These are phyloP conservation scores for Sarcophaga rosellei DNA, from an alignment of 2,888 invertebrate species.

Conservation along the genomic window DNA sequence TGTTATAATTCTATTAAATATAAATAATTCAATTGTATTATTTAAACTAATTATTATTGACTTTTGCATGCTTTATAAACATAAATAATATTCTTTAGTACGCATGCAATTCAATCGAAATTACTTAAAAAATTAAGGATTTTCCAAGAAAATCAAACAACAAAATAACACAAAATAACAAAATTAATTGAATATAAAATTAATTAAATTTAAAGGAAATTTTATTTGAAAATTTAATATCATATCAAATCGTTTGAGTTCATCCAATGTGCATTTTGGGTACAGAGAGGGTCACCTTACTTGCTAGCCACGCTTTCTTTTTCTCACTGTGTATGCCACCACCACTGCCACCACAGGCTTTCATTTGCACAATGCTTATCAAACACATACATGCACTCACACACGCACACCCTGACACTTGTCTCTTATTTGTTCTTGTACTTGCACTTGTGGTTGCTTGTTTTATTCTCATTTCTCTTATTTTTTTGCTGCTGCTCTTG, in stretches of 20 bases:
- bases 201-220: background rate
- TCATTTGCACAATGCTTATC: background rate
- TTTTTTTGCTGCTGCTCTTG: background rate
- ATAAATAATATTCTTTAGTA: too few species aligned
- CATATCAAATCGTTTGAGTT: too few species aligned
- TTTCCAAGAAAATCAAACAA: background rate
- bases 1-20: too few species aligned
- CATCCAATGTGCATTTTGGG: too few species aligned
- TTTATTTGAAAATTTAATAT: too few species aligned
- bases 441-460: background rate
- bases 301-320: background rate
- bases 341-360: background rate
- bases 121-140: too few species aligned
- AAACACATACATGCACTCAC: background rate
- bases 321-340: background rate
- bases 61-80: too few species aligned
- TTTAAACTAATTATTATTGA: too few species aligned
- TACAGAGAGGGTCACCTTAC: constrained; percentile 27
- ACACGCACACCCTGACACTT: background rate
- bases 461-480: background rate
- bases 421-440: background rate
- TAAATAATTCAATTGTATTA: too few species aligned
- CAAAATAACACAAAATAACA: background rate
- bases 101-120: too few species aligned
- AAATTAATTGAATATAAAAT: background rate